Percentiles rank a stretch among this genome's conserved stretches.
phyloP scores from a whole-genome alignment of 2,797 vertebrate species.

The Eospalax fontanierii region DNA sequence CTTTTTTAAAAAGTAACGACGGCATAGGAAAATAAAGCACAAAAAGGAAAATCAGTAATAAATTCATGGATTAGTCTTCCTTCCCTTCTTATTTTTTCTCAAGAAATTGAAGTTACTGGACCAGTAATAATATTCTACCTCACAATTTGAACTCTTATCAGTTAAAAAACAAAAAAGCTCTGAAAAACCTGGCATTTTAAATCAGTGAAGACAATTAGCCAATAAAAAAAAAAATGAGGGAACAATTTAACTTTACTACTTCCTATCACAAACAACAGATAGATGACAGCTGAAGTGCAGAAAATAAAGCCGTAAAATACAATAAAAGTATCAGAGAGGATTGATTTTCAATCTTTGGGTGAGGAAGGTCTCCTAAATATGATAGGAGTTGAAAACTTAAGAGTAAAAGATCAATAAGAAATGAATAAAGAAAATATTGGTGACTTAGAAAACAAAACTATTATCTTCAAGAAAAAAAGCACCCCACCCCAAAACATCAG shows the following conservation, averaged over 20 bases:
- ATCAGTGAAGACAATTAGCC: neutral
- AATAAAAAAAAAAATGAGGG: neutral
- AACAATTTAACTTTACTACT: neutral
- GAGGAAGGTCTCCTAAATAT: neutral
- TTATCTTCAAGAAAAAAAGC: neutral
- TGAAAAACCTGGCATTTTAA: neutral
- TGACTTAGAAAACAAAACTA: neutral
- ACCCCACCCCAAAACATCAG: neutral
- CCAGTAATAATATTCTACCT: neutral
- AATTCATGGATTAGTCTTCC: neutral
- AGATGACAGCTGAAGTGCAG: constrained; percentile 15
- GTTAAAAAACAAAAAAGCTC: neutral
- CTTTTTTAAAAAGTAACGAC: neutral
- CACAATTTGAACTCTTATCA: neutral
- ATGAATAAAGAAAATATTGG: neutral
- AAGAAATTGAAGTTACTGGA: constrained; percentile 36
- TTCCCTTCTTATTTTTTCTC: neutral
- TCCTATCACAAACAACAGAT: neutral
- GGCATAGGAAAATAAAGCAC: neutral
- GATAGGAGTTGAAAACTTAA: neutral
- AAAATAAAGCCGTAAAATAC: neutral
- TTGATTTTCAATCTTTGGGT: neutral
- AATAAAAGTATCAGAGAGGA: neutral
- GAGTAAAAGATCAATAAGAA: neutral
- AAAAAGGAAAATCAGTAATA: neutral